phyloP scores from a whole-genome alignment of 2,797 vertebrate genomes.

The Kryptolebias ocellatus region DNA sequence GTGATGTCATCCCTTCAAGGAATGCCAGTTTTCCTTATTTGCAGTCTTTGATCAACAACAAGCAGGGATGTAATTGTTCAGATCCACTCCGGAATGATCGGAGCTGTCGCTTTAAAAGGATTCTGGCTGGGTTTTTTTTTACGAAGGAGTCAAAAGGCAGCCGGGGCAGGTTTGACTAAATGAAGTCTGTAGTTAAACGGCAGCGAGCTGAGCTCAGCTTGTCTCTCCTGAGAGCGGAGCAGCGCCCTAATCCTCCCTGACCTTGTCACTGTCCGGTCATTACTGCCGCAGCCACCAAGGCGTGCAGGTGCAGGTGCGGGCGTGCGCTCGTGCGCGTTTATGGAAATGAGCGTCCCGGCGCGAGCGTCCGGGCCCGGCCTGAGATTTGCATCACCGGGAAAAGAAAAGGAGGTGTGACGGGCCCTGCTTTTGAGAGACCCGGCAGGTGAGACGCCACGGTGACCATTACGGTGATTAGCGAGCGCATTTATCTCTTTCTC shows the following conservation, averaged over 20 bases:
- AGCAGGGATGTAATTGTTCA: too few relatives aligned
- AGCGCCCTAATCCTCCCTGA: slow-evolving; percentile 64
- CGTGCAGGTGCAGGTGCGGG: slow-evolving; percentile 32
- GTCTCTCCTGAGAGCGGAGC: slow-evolving; percentile 54
- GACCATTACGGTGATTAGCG: slow-evolving; percentile 66
- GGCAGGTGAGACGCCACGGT: slow-evolving; percentile 56
- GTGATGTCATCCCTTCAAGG: too few relatives aligned
- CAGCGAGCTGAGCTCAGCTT: slow-evolving; percentile 63
- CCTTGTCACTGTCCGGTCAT: slow-evolving; percentile 69
- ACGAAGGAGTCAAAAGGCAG: slow-evolving; percentile 16
- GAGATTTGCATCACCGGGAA: slow-evolving; percentile 67
- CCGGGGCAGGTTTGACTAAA: slow-evolving; percentile 15
- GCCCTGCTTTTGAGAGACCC: slow-evolving; percentile 47
- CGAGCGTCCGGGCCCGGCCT: slow-evolving; percentile 8
- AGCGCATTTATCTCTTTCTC: slow-evolving; percentile 63
- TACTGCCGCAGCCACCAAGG: slow-evolving; percentile 52
- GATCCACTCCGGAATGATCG: too few relatives aligned
- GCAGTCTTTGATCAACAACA: too few relatives aligned
- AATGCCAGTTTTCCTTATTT: too few relatives aligned
- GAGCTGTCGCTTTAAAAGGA: slow-evolving; percentile 21
- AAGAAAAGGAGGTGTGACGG: slow-evolving; percentile 46
- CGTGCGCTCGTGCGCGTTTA: slow-evolving; percentile 27
- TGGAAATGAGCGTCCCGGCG: slow-evolving; percentile 17
- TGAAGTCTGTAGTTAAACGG: slow-evolving; percentile 19
- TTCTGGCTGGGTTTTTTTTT: slow-evolving; percentile 22